Conservation (phyloP, 2,888 invertebrate species). For the Amphipoea oculea region DNA sequence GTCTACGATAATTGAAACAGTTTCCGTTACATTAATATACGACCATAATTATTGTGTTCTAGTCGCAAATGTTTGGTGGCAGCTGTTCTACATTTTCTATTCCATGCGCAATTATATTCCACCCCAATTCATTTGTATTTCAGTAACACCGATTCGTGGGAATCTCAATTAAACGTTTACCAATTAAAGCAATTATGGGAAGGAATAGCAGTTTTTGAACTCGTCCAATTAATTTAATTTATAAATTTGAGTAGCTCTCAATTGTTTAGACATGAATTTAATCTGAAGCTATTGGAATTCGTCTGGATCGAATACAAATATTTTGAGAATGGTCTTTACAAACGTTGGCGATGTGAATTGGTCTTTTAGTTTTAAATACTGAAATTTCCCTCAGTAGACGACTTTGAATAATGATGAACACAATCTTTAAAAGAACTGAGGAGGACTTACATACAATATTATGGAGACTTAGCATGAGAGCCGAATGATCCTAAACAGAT, state of each 20-base stretch:
- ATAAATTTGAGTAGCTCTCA: slow-evolving; percentile 1
- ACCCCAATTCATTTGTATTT: background rate
- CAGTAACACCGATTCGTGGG: background rate
- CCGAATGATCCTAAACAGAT: background rate
- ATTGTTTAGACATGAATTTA: slow-evolving; percentile 28
- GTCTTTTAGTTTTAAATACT: background rate
- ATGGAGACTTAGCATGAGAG: background rate
- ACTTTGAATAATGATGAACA: background rate
- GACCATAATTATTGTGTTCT: slow-evolving; percentile 11
- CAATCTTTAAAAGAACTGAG: background rate
- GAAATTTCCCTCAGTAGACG: background rate
- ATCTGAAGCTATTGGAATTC: slow-evolving; percentile 14
- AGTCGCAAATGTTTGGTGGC: background rate
- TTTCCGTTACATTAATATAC: slow-evolving; percentile 4
- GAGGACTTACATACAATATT: background rate
- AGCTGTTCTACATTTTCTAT: slow-evolving; percentile 10
- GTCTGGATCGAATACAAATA: slow-evolving; percentile 21
- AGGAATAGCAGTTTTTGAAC: slow-evolving; percentile 9
- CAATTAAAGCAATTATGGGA: slow-evolving; percentile 13
- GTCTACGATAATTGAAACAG: background rate
- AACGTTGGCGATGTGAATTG: background rate
- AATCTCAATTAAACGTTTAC: slow-evolving; percentile 7
- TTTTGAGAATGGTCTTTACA: slow-evolving; percentile 2
- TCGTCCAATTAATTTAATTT: slow-evolving; percentile 18
- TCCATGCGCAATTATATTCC: background rate